Base-by-base conservation (phyloP, 2,888 invertebrate species). In the Mesochorus sp. region DNA sequence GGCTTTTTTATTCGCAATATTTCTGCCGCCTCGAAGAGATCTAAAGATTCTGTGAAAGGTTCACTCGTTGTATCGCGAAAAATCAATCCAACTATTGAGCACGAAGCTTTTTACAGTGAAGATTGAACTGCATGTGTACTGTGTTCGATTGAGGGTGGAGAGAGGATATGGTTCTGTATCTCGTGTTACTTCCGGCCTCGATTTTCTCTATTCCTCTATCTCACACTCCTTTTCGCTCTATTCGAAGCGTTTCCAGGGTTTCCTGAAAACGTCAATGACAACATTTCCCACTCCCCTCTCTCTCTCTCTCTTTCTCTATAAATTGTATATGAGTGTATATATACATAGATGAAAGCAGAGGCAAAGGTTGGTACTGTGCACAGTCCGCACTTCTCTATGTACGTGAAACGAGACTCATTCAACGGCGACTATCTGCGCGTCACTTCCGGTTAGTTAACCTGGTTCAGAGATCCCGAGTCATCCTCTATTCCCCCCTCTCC, bases 381-480 rank as follows among this genome's bases (percentile, higher is more conserved):
- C 34, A 39, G 62, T 68, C 55, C 49, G 39, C 55, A 39, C 37
- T 68, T 55, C 55, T 55, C 66, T 44, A 49, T 47, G 55, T 73
- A 77, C 79, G 72, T 57, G 83, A 84, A 85, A 85, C 82, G 75
- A 77, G 73, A 68, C 73, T 83, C 82, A 84, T 86, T 86, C 83
- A 83, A 37, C 76, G 79, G 79, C 79, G 84, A 80, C 87, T 84
- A 86, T 83, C 85, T 82, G 80, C 81, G 83, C 84, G 83, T 87
- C 86, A 85, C 84, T 88, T 88, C 87, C 85, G 87, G 86, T 88
- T 88, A 87, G 88, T 88, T 88, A 88, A 86, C 86, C 84, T 84
- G 82, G 81, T 85, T 87, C 81, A 84, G 82, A 84, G 82, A 73
- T 64, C 55, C 55, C 24, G 34, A 62, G 61, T 55, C 62, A 55